A percentile compares a stretch with the other conserved stretches of the same genome.
These are phyloP conservation scores for Tenualosa ilisha DNA, from an alignment of 2,797 vertebrate genomes.

Conservation along the genomic window DNA sequence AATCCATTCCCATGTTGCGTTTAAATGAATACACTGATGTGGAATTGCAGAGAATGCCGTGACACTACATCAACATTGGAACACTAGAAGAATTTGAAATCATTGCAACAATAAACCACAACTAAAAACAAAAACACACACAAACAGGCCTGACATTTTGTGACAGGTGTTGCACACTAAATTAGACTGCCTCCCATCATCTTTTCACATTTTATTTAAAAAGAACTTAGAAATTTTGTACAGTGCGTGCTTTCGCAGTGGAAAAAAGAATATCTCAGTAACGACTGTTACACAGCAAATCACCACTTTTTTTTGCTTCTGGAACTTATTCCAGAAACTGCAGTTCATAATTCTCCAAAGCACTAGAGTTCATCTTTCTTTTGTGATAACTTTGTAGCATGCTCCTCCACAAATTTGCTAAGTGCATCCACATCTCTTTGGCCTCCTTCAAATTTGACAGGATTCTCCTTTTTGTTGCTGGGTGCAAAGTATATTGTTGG, in stretches of 20 bases:
- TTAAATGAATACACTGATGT: too few species aligned
- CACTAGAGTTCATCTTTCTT: constrained; percentile 88
- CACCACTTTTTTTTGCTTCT: constrained; percentile 59
- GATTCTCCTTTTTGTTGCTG: constrained; percentile 84
- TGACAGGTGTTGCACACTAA: not conserved
- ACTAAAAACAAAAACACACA: not conserved
- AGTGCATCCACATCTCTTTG: constrained; percentile 88
- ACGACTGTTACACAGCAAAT: constrained; percentile 64
- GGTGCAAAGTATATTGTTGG: constrained; percentile 97
- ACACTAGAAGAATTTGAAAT: too few species aligned
- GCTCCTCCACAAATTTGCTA: constrained; percentile 91
- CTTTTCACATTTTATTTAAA: constrained; percentile 75
- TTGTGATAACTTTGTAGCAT: constrained; percentile 79
- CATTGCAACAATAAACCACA: not conserved
- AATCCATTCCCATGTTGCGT: not conserved
- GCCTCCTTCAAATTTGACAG: constrained; percentile 86
- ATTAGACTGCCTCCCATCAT: not conserved
- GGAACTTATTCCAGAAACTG: constrained; percentile 34
- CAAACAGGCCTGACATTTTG: too few species aligned
- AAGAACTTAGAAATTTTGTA: constrained; percentile 61
- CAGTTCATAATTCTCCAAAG: constrained; percentile 61
- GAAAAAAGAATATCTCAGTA: constrained; percentile 65
- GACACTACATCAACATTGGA: too few species aligned
- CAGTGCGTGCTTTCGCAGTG: constrained; percentile 73
- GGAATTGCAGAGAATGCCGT: too few species aligned